A percentile compares a stretch with the other conserved stretches of the same genome.
phyloP scores from a whole-genome alignment of 2,888 invertebrate species.

The Aporophyla nigra region DNA sequence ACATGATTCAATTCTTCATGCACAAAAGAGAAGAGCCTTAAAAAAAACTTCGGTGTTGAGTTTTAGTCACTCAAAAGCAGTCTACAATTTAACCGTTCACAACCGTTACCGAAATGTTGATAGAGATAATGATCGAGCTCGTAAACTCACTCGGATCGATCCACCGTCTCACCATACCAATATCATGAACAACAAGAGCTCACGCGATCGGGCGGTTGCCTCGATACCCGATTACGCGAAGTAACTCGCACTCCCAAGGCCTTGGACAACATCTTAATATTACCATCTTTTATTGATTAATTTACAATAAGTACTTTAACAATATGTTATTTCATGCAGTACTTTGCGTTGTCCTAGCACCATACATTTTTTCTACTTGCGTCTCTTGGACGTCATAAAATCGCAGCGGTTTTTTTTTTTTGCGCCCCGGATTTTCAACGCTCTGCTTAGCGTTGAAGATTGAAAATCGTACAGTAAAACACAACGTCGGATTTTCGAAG shows the following conservation, averaged over 20 bases:
- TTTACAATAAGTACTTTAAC: neutral
- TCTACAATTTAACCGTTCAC: conserved; percentile 66
- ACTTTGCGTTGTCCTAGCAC: neutral
- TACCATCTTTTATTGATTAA: conserved; percentile 50
- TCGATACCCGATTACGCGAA: conserved; percentile 61
- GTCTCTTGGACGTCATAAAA: too few relatives aligned
- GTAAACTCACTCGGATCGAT: conserved; percentile 80
- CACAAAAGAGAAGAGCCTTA: conserved; percentile 12
- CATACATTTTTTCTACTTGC: neutral
- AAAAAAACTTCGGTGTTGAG: conserved; percentile 27
- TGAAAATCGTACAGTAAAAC: too few relatives aligned
- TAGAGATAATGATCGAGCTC: conserved; percentile 77
- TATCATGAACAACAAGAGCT: conserved; percentile 73
- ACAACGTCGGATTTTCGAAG: too few relatives aligned
- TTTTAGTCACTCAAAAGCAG: conserved; percentile 54
- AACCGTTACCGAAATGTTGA: conserved; percentile 72
- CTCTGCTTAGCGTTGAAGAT: too few relatives aligned
- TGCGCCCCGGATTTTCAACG: too few relatives aligned
- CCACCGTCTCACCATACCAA: conserved; percentile 69
- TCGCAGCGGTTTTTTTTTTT: too few relatives aligned
- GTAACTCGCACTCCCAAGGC: conserved; percentile 59
- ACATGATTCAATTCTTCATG: conserved; percentile 23
- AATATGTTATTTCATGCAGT: neutral
- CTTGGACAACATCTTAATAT: conserved; percentile 70
- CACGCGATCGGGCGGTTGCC: conserved; percentile 74